These are phyloP conservation scores for Lerista edwardsae DNA, from an alignment of 2,797 vertebrate species.

Conservation along the genomic window DNA sequence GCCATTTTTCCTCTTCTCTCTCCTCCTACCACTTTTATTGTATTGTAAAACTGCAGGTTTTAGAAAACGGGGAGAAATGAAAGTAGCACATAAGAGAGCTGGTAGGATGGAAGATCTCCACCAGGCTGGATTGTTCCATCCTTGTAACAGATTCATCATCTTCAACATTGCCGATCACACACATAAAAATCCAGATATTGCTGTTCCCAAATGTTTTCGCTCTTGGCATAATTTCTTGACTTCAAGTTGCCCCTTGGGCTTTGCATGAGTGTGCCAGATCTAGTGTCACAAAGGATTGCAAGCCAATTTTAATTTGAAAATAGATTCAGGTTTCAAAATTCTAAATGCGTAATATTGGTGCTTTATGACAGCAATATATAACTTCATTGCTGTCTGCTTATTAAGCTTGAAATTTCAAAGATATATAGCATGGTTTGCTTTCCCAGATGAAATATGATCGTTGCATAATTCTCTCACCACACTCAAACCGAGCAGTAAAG, in stretches of 20 bases:
- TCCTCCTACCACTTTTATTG: too few species aligned
- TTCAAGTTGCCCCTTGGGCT: neutral
- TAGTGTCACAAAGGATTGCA: neutral
- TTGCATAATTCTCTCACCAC: constrained; percentile 33
- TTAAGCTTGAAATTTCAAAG: constrained; percentile 42
- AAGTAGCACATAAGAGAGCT: neutral
- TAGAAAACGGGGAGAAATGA: neutral
- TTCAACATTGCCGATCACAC: neutral
- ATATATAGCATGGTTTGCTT: constrained; percentile 46
- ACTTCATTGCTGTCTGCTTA: constrained; percentile 38
- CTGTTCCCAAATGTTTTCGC: neutral
- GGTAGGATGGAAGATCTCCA: neutral
- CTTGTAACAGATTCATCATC: neutral
- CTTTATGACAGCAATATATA: constrained; percentile 52
- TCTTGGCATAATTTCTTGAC: neutral
- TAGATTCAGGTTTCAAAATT: neutral
- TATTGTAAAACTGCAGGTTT: neutral
- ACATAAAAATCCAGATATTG: neutral
- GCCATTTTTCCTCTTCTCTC: neutral
- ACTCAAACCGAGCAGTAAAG: constrained; percentile 44
- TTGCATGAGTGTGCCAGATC: neutral
- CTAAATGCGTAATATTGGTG: neutral
- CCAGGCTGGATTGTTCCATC: neutral
- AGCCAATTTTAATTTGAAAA: neutral
- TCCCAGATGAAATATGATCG: constrained; percentile 59